A percentile compares a stretch with the other conserved stretches of the same genome.
Conservation (phyloP, 2,113 vertebrate genomes). For the Centropus bengalensis region DNA sequence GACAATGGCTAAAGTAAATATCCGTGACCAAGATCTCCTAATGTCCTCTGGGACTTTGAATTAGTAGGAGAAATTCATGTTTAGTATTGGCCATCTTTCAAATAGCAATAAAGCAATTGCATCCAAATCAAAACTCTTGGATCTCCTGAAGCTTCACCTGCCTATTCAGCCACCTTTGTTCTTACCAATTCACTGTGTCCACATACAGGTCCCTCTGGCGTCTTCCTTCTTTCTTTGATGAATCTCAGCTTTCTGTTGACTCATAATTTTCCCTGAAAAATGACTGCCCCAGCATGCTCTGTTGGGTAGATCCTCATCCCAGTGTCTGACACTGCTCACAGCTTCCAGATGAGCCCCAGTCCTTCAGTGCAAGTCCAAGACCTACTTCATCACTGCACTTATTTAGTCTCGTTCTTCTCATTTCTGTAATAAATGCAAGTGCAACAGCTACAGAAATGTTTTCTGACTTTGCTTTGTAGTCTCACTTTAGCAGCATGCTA, state of each 20-base stretch:
- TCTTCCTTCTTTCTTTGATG: neutral
- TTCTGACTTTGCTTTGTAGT: neutral
- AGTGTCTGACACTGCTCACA: neutral
- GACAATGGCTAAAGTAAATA: neutral
- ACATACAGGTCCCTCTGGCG: neutral
- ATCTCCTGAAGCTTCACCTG: neutral
- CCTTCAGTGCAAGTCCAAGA: fast-evolving
- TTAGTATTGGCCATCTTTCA: neutral
- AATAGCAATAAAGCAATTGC: neutral
- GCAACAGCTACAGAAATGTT: neutral
- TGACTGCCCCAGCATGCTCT: neutral
- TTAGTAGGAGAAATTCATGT: neutral
- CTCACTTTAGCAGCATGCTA: neutral
- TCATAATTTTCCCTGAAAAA: neutral
- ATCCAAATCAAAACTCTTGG: neutral
- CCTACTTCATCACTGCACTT: neutral
- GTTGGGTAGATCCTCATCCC: neutral
- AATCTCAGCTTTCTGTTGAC: neutral
- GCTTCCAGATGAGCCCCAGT: neutral
- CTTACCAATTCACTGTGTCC: neutral
- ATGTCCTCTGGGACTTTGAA: neutral
- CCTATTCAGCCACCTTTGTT: neutral
- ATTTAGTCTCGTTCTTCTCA: neutral
- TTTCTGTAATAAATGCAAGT: neutral
- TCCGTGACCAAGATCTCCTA: neutral